phyloP scores from a whole-genome alignment of 2,797 vertebrate genomes.

The Leptatherina wallacei region DNA sequence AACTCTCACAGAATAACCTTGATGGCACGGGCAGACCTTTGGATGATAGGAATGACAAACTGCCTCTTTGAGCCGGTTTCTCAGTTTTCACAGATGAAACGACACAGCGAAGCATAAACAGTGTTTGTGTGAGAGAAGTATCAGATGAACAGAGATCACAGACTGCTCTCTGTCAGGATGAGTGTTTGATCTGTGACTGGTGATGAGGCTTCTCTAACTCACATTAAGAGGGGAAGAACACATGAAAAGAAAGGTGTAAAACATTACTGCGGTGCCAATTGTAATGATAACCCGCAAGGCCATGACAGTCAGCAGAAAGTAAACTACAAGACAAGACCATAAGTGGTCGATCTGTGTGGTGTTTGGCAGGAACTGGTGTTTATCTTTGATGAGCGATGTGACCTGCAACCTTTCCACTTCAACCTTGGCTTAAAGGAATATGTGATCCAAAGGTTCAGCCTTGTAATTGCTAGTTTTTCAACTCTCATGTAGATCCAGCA shows the following conservation, averaged over 20 bases:
- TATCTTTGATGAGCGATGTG: constrained; percentile 41
- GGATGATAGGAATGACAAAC: constrained; percentile 41
- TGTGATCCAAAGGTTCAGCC: constrained; percentile 20
- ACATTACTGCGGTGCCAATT: constrained; percentile 32
- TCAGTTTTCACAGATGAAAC: constrained; percentile 69
- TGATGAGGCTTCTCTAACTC: constrained; percentile 42
- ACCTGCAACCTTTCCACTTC: constrained; percentile 55
- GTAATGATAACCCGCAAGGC: constrained; percentile 16
- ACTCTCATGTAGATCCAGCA: background rate
- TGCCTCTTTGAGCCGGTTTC: constrained; percentile 45
- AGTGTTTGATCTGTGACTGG: constrained; percentile 52
- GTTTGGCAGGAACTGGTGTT: constrained; percentile 39
- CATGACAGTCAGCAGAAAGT: constrained; percentile 48
- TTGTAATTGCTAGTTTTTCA: constrained; percentile 16
- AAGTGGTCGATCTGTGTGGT: constrained; percentile 21
- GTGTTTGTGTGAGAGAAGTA: constrained; percentile 42
- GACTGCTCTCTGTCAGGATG: constrained; percentile 29
- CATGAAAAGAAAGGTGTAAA: constrained; percentile 37
- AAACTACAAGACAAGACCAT: constrained; percentile 37
- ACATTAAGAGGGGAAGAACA: constrained; percentile 16
- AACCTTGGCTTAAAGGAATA: constrained; percentile 57
- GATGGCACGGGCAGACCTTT: constrained; percentile 2
- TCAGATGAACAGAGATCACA: constrained; percentile 60
- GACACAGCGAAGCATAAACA: constrained; percentile 38
- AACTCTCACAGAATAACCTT: constrained; percentile 15